Evolutionary conservation across 2,888 invertebrate genomes (phyloP).

Genomic region (Athalia rosae): DNA sequence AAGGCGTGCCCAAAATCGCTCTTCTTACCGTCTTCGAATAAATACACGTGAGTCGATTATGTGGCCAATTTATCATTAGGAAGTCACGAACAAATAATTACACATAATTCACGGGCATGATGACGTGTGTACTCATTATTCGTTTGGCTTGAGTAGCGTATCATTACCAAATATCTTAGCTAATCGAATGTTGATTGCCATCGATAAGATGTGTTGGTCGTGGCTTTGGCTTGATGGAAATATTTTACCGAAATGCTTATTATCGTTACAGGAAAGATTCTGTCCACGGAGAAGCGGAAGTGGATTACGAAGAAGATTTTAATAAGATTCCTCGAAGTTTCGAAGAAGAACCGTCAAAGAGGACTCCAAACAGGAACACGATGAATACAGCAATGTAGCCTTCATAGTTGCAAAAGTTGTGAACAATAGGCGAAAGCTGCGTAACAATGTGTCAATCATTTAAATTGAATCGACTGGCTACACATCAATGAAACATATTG

Average conservation of each 20-base stretch:
- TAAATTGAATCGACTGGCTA: background rate
- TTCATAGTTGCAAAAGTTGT: background rate
- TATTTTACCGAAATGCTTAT: background rate
- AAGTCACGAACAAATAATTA: background rate
- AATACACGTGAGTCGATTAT: constrained; percentile 73
- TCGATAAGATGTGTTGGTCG: background rate
- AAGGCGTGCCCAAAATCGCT: constrained; percentile 88
- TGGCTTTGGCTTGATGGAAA: background rate
- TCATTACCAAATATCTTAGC: background rate
- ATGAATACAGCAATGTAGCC: constrained; percentile 57
- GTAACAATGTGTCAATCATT: no score
- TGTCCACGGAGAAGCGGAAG: constrained; percentile 54
- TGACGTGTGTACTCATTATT: constrained; percentile 4
- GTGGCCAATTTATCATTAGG: constrained; percentile 17
- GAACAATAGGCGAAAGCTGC: no score
- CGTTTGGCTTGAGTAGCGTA: background rate
- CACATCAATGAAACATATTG: constrained; percentile 10
- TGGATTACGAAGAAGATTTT: constrained; percentile 48
- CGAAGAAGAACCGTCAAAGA: constrained; percentile 50
- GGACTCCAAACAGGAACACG: constrained; percentile 49
- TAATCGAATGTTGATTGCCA: constrained; percentile 23
- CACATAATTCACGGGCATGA: background rate
- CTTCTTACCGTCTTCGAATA: constrained; percentile 78
- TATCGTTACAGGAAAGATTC: constrained; percentile 57
- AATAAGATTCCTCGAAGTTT: constrained; percentile 51